These are phyloP conservation scores for Diploscapter pachys DNA, from an alignment of 1,140 invertebrate genomes.

Conservation along the genomic window DNA sequence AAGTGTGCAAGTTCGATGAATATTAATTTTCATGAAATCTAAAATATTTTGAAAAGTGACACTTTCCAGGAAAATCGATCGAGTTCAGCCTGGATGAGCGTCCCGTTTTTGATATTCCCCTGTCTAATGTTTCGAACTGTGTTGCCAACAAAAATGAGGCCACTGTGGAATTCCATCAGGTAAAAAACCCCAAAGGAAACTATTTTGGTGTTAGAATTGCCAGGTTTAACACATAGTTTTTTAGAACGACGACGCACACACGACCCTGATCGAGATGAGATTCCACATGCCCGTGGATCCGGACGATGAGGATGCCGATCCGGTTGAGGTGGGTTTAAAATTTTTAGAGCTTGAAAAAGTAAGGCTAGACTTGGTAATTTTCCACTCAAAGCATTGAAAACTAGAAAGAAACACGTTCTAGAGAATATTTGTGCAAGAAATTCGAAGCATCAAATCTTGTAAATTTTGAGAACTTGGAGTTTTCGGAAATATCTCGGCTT, in stretches of 20 bases:
- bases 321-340: constrained; percentile 68
- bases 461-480: too few species aligned
- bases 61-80: constrained; percentile 71
- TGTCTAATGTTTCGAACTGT: constrained; percentile 91
- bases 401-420: too few species aligned
- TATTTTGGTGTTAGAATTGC: constrained; percentile 1
- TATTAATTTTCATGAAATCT: constrained; percentile 11
- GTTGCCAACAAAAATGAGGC: constrained; percentile 98
- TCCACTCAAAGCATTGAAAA: too few species aligned
- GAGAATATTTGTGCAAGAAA: too few species aligned
- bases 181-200: background rate
- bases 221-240: background rate
- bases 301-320: constrained; percentile 65
- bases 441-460: too few species aligned
- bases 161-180: constrained; percentile 85
- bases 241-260: constrained; percentile 89
- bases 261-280: constrained; percentile 92
- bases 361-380: too few species aligned
- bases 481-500: too few species aligned
- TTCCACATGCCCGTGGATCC: constrained; percentile 91
- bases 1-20: background rate
- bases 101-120: constrained; percentile 88
- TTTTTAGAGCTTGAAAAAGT: too few species aligned
- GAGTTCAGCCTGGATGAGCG: constrained; percentile 81
- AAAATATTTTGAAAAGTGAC: background rate